Evolutionary conservation across 2,888 invertebrate genomes (phyloP), one percentile per base, ranked within the genome.

Genomic region (Ischnura elegans): DNA sequence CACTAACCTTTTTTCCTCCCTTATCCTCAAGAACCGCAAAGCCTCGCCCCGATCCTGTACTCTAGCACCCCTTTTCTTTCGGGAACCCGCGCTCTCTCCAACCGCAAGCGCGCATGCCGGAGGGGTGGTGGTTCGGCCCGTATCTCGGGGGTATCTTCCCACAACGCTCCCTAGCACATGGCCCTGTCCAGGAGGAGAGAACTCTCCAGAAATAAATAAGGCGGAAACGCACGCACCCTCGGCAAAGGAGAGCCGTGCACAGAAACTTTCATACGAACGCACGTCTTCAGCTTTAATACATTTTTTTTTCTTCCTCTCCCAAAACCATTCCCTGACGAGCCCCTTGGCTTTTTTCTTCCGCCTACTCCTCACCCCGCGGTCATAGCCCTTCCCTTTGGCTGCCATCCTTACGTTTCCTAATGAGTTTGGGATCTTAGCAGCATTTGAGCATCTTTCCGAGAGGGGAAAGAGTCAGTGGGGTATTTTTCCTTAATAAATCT

Each of bases 151-250:
- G 36, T 10, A 76, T 86, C 45, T 43, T 45, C 45, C 46, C 43
- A n/a, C 86, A 42, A 16, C 36, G 42, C 36, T 13, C 86, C 43
- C 3, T n/a, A n/a, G 86, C 86, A 86, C 86, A 86, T 86, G 86
- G 86, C 86, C 86, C 86, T n/a, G 43, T 43, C 86, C n/a, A 45
- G 45, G 46, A 86, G 42, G 25, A 45, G 46, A 86, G 42, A 45
- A 45, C n/a, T 43, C 86, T 86, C 86, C 86, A 46, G 86, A 86
- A 86, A 86, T 86, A 86, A 86, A 86, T 86, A 86, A 43, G 45
- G 86, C 86, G 45, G 76, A 19, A 6, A 61, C n/a, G 61, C 61
- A 61, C n/a, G 61, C 61, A 61, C 61, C 25, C 61, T 6, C 61
- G 51, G 51, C 16, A 2, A 19, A 51, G 19, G 13, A 19, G 51